Base-by-base conservation (phyloP, 1,140 invertebrate genomes). In the Calliphora vicina region DNA sequence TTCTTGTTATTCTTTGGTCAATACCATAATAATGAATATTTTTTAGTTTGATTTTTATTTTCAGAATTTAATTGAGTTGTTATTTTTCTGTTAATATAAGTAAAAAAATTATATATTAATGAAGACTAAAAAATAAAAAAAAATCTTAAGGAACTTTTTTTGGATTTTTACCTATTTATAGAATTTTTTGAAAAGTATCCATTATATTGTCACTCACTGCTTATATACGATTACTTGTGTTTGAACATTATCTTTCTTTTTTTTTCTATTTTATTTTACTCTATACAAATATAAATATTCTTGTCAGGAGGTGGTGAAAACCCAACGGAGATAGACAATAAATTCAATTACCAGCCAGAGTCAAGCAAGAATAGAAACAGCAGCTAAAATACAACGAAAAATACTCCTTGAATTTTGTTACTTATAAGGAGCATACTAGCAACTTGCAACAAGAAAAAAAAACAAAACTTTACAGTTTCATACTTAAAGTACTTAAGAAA, bases 321-420 rank as follows among this genome's bases (percentile, higher is more conserved):
- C 74, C 74, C 74, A 78, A 78, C n/a, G 74, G 74, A 78, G 74
- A 43, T 78, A 78, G 74, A 78, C 74, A 78, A 78, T 78, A 78
- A 78, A 78, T 78, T 78, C 74, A 78, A 78, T 78, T 78, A 78
- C 74, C 20, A 67, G 61, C n/a, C 23, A 67, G 4, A 67, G 61
- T 67, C 20, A 67, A 67, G 61, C 13, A 67, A 20, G n/a, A 5
- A 50, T 57, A n/a, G 13, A 10, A 57, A 15, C 50, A 57, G n/a
- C 50, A 57, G 13, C 29, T 4, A 67, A 67, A 23, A 67, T 9
- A 67, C 61, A 6, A 50, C 45, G 12, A 50, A 17, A n/a, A n/a
- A n/a, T n/a, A n/a, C n/a, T n/a, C n/a, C n/a, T n/a, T n/a, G n/a
- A n/a, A 50, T 12, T 50, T 50, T 12, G 45, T 43, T 43, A 6